phyloP scores from a whole-genome alignment of 2,888 invertebrate genomes.

The Hipparchia semele region DNA sequence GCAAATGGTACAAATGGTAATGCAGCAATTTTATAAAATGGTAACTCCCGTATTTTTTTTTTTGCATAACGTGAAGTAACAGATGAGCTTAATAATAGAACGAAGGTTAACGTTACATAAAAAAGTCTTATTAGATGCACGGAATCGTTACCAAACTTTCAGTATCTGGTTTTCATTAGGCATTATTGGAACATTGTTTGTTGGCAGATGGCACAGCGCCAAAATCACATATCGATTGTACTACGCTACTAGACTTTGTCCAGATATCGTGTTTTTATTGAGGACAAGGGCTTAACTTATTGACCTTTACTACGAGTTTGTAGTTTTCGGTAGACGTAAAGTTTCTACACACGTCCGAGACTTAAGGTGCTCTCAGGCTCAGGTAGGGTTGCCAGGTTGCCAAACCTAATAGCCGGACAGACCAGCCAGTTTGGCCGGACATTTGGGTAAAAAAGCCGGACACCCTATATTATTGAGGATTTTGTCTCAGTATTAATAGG shows the following conservation, averaged over 20 bases:
- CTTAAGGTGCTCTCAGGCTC: too few relatives aligned
- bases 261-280: conserved; percentile 11
- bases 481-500: too few relatives aligned
- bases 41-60: too few relatives aligned
- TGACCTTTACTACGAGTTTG: background rate
- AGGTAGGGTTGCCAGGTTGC: too few relatives aligned
- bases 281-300: background rate
- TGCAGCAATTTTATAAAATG: too few relatives aligned
- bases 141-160: conserved; percentile 4
- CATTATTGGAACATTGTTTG: conserved; percentile 67
- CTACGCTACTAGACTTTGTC: conserved; percentile 32
- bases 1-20: too few relatives aligned
- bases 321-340: background rate
- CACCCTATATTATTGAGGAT: too few relatives aligned
- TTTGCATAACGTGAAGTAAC: background rate
- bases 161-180: conserved; percentile 56
- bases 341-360: too few relatives aligned
- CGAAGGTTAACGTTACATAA: background rate
- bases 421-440: too few relatives aligned
- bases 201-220: conserved; percentile 56
- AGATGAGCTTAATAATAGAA: background rate
- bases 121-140: conserved; percentile 7
- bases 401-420: too few relatives aligned
- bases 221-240: conserved; percentile 43
- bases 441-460: too few relatives aligned